Evolutionary conservation across 1,140 invertebrate genomes (phyloP).

Genomic region (Drosophila repleta): DNA sequence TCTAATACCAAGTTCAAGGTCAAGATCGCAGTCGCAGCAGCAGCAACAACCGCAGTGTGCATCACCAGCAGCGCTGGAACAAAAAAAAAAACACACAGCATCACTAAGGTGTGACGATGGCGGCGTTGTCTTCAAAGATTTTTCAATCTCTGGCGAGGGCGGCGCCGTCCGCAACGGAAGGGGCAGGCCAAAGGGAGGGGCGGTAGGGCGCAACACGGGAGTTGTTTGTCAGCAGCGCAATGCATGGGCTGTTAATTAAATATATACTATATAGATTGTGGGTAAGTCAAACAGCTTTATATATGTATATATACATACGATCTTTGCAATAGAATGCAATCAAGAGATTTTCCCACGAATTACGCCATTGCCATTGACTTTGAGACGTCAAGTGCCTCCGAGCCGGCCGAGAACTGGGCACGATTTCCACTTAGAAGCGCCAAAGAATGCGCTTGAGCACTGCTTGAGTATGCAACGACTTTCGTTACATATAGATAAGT

Average conservation of each 20-base stretch:
- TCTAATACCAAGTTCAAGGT: constrained; percentile 80
- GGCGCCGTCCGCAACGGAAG: constrained; percentile 2
- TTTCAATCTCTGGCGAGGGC: constrained; percentile 35
- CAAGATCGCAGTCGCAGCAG: constrained; percentile 41
- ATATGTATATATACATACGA: constrained; percentile 8
- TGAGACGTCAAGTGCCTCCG: constrained; percentile 68
- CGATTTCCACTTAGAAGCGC: constrained; percentile 61
- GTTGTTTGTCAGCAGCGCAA: constrained; percentile 11
- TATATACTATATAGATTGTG: constrained; percentile 39
- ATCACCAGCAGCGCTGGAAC: constrained; percentile 8
- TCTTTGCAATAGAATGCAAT: constrained; percentile 50
- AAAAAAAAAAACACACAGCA: constrained; percentile 22
- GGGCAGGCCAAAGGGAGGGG: neutral
- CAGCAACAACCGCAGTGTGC: constrained; percentile 40
- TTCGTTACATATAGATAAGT: constrained; percentile 17
- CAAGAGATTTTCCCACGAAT: constrained; percentile 76
- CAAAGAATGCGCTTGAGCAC: constrained; percentile 55
- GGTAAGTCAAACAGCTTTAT: constrained; percentile 55
- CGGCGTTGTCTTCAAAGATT: constrained; percentile 30
- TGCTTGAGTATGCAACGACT: constrained; percentile 42
- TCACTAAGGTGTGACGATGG: constrained; percentile 64
- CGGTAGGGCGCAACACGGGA: neutral
- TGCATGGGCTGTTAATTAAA: constrained; percentile 23
- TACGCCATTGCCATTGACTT: constrained; percentile 73
- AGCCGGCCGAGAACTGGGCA: constrained; percentile 62